Conservation (phyloP, 2,888 invertebrate genomes). For the Chaetogeoica ovagalla region DNA sequence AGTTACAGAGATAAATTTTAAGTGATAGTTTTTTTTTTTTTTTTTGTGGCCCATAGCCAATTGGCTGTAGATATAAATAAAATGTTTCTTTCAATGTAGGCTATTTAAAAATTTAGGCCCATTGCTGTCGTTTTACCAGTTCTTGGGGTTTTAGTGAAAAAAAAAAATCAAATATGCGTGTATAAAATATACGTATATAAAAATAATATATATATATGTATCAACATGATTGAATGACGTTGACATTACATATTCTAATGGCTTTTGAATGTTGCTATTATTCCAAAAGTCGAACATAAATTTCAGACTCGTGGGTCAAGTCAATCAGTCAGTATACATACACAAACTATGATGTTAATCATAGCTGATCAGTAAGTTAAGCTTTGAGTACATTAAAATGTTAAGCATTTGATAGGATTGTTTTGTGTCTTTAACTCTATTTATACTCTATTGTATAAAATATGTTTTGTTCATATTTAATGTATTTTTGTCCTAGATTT, state of each 20-base stretch:
- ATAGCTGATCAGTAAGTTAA: slow-evolving; percentile 49
- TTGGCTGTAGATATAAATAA: slow-evolving; percentile 47
- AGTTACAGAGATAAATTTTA: slow-evolving; percentile 22
- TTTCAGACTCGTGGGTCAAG: slow-evolving; percentile 44
- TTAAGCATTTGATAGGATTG: slow-evolving; percentile 38
- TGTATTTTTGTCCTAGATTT: slow-evolving; percentile 50
- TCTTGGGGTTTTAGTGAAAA: slow-evolving; percentile 9
- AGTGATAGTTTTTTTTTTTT: slow-evolving; percentile 34
- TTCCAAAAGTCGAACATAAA: slow-evolving; percentile 42
- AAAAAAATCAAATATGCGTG: neutral
- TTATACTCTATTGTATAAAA: slow-evolving; percentile 27
- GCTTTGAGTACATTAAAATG: slow-evolving; percentile 47
- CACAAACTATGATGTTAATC: slow-evolving; percentile 38
- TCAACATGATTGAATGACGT: slow-evolving; percentile 44
- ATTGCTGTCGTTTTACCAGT: slow-evolving; percentile 26
- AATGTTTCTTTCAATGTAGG: slow-evolving; percentile 41
- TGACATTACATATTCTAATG: slow-evolving; percentile 33
- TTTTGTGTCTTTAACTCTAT: slow-evolving; percentile 30
- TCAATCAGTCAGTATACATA: slow-evolving; percentile 2
- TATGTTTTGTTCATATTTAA: slow-evolving; percentile 37
- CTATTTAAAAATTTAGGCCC: slow-evolving; percentile 34
- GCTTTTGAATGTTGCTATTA: slow-evolving; percentile 39
- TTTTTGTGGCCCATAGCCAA: slow-evolving; percentile 37
- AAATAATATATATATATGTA: neutral
- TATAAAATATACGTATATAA: neutral